phyloP scores from a whole-genome alignment of 2,113 vertebrate species.

The Peromyscus californicus region DNA sequence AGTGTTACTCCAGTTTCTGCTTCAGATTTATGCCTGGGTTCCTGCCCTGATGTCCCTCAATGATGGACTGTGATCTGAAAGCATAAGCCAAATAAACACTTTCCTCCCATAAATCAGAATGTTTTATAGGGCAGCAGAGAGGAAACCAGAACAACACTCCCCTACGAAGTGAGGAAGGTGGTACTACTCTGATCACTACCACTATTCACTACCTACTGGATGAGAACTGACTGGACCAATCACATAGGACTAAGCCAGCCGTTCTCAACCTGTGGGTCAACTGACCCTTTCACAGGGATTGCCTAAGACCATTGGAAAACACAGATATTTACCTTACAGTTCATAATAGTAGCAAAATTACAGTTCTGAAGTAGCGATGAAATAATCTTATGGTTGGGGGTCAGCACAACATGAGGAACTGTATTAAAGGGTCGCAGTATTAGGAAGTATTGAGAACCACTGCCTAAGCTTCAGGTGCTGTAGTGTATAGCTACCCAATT shows the following conservation, averaged over 20 bases:
- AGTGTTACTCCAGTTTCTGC: not conserved
- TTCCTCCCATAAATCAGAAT: not conserved
- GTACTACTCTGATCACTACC: not conserved
- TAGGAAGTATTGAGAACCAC: not conserved
- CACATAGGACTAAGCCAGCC: not conserved
- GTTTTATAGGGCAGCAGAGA: not conserved
- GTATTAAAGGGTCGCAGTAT: not conserved
- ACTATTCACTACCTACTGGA: accelerated
- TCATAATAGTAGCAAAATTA: not conserved
- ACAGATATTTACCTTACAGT: not conserved
- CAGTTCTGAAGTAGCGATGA: not conserved
- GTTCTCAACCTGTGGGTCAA: not conserved
- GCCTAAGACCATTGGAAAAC: not conserved
- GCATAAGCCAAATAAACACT: not conserved
- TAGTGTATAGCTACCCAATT: not conserved
- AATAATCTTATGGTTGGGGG: not conserved
- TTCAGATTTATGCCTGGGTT: not conserved
- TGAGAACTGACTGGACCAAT: not conserved
- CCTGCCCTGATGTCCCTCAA: not conserved
- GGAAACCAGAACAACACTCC: not conserved
- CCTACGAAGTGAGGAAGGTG: not conserved
- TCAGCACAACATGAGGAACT: not conserved
- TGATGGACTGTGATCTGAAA: not conserved
- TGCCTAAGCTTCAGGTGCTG: not conserved
- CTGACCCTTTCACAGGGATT: not conserved